Base-by-base conservation (phyloP, 2,888 invertebrate genomes). In the Stenolophus ochropezus region DNA sequence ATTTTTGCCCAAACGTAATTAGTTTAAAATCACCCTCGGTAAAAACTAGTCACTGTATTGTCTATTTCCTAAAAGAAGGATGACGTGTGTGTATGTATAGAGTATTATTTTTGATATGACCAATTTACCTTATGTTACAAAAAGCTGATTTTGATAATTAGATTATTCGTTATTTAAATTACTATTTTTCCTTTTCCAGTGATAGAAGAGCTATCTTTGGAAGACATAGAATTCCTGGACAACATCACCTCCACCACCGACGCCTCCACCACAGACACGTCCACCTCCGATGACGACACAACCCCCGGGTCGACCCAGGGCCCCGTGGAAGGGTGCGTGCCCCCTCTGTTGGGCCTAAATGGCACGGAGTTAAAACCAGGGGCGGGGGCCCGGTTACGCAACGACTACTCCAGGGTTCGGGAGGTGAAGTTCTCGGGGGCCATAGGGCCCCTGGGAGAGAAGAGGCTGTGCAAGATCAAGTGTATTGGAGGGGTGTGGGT, bases 401-500 rank as follows among this genome's bases (percentile, higher is more conserved):
- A 87, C 73, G 90, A 90, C 83, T 91, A 89, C 84, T 86, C 88
- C 23, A 88, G 89, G 65, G 86, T 89, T 33, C 85, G 87, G 58
- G 89, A 94, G 91, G 94, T 94, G 0, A 93, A 93, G 87, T 96
- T 96, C 88, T 93, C 94, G n/a, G 95, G 95, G 16, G 91, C 94
- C 83, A 93, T 95, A 83, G 94, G 94, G 8, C 94, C 94, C 1
- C 89, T 94, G 82, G 93, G 93, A 83, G 95, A 95, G 87, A 91
- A 93, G 81, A 90, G 95, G 23, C 91, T 95, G 79, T 96, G 96
- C 89, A 96, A 96, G 89, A 95, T 96, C 84, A 95, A 96, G 88
- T 96, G 96, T 87, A 93, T 96, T 82, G 94, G 94, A 86, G 96
- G 96, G 61, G 94, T 94, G 87, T 96, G 96, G 96, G 94, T 95